phyloP scores from a whole-genome alignment of 2,113 vertebrate species.

The Telmatochromis brachygnathus region DNA sequence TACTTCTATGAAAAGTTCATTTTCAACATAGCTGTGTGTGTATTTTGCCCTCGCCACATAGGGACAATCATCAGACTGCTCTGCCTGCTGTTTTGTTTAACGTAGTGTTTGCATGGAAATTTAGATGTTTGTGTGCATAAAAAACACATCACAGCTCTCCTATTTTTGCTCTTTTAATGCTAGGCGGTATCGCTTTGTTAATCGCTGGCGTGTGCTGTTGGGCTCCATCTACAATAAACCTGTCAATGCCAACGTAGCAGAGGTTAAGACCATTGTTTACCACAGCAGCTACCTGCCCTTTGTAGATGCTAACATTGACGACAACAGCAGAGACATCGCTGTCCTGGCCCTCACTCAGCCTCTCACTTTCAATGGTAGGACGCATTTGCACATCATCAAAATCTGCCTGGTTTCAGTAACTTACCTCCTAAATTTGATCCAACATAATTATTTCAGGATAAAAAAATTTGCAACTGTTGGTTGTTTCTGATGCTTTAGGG shows the following conservation, averaged over 20 bases:
- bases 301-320: constrained; percentile 79
- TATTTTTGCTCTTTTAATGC: neutral
- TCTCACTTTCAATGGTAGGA: constrained; percentile 78
- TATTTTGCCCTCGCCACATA: neutral
- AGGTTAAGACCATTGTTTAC: constrained; percentile 80
- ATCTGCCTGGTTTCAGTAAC: neutral
- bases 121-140: neutral
- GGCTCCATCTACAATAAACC: constrained; percentile 81
- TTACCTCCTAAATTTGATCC: neutral
- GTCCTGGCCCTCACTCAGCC: constrained; percentile 76
- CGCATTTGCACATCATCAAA: neutral
- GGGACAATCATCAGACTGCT: neutral
- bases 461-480: neutral
- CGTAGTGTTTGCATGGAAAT: neutral
- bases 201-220: constrained; percentile 78
- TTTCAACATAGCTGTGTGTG: neutral
- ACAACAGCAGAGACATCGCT: constrained; percentile 88
- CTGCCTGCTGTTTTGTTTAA: neutral
- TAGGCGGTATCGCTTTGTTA: constrained; percentile 77
- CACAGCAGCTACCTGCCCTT: constrained; percentile 86
- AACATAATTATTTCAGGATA: neutral
- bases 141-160: neutral
- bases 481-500: neutral
- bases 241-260: constrained; percentile 64
- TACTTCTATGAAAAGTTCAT: neutral